Evolutionary conservation across 2,113 vertebrate genomes (phyloP), one percentile per base, ranked within the genome.

Genomic region (Eublepharis macularius): DNA sequence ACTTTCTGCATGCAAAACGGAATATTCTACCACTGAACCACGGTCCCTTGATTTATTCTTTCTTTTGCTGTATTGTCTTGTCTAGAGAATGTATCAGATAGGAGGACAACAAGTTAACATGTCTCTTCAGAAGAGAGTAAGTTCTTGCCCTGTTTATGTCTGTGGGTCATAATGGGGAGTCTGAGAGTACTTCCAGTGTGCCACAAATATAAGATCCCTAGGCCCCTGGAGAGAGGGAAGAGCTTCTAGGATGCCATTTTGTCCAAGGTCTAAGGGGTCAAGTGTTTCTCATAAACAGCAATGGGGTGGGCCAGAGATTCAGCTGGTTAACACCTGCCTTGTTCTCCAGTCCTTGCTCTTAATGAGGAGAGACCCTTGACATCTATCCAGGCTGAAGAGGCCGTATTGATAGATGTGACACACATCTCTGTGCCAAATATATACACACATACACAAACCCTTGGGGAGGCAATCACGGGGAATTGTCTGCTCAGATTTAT

Each of bases 401-500:
- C 12, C 57, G 26, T 49, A 16, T 34, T 74, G 78, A 81, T 41
- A 65, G 57, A 86, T 7, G 19, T 7, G 77, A 75, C 54, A 63
- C 82, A 45, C 60, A 63, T 75, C 75, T 76, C 70, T 32, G 32
- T 83, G 57, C 82, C 41, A 65, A 74, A 83, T 63, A 29, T 63
- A 26, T 63, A 63, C 29, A 63, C 60, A 83, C 54, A 76, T 47
- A 36, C 70, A n/a, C 34, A 49, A 36, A 2, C 3, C 81, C 81
- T 76, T 76, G 16, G 70, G 81, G 72, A 83, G 41, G 32, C 57
- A 49, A 76, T 75, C 72, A 36, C 47, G 72, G 47, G 82, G 57
- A 39, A 65, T 76, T 75, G 72, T 76, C 54, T 76, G 34, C 82
- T 49, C 57, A 49, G 39, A 66, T 83, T 83, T 65, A 83, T 47